These are phyloP conservation scores for Pampus argenteus DNA, from an alignment of 2,797 vertebrate species.

Conservation along the genomic window DNA sequence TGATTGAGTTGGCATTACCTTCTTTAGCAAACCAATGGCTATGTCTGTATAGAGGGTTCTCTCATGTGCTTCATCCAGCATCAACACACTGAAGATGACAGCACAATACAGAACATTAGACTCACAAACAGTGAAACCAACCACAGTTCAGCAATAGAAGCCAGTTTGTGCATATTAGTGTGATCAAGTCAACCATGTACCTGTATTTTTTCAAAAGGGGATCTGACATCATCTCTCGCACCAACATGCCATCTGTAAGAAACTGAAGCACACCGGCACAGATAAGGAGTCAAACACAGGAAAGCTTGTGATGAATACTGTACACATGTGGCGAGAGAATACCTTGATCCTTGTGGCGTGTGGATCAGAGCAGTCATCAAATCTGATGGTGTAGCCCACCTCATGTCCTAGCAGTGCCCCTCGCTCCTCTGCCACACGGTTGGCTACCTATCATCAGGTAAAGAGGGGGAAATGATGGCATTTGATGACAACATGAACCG, in stretches of 20 bases:
- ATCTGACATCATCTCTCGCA: slow-evolving; percentile 99
- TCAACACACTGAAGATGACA: slow-evolving; percentile 87
- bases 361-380: slow-evolving; percentile 95
- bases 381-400: slow-evolving; percentile 97
- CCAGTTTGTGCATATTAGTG: background rate
- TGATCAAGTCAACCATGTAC: slow-evolving; percentile 70
- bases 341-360: slow-evolving; percentile 97
- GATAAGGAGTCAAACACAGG: background rate
- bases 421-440: slow-evolving; percentile 95
- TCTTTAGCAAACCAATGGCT: slow-evolving; percentile 96
- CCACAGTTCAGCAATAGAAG: background rate
- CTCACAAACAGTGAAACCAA: slow-evolving; percentile 5
- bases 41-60: slow-evolving; percentile 98
- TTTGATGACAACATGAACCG: background rate
- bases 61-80: slow-evolving; percentile 98
- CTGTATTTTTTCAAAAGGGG: slow-evolving; percentile 97
- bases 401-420: slow-evolving; percentile 95
- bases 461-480: background rate
- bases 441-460: slow-evolving; percentile 87
- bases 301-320: background rate
- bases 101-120: slow-evolving; percentile 14
- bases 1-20: slow-evolving; percentile 82
- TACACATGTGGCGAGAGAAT: background rate
- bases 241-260: slow-evolving; percentile 97
- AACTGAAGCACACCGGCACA: slow-evolving; percentile 84